phyloP scores from a whole-genome alignment of 2,113 vertebrate genomes.

The Ameiurus melas region DNA sequence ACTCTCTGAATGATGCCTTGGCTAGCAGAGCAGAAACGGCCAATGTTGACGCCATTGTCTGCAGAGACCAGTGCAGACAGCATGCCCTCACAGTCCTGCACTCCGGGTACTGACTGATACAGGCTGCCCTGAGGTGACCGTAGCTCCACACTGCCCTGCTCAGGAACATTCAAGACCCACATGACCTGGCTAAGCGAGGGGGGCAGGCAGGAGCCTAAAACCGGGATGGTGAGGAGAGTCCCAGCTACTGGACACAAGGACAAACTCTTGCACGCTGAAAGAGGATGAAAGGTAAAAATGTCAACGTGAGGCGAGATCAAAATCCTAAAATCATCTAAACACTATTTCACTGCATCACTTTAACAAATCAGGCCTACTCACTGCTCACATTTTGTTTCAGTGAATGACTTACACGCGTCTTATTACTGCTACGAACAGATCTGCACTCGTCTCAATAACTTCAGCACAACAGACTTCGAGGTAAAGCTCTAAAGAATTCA shows the following conservation, averaged over 20 bases:
- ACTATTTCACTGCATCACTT: neutral
- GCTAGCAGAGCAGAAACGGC: slow-evolving; percentile 77
- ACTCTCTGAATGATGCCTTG: slow-evolving; percentile 80
- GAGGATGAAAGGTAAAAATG: neutral
- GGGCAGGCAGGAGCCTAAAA: slow-evolving; percentile 69
- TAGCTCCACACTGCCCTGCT: slow-evolving; percentile 70
- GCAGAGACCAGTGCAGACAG: slow-evolving; percentile 70
- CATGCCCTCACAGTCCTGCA: slow-evolving; percentile 69
- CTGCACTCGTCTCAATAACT: neutral
- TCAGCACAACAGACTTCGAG: too few species aligned
- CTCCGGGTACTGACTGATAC: slow-evolving; percentile 69
- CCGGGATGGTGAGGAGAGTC: slow-evolving; percentile 71
- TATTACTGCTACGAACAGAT: neutral
- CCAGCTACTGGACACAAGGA: slow-evolving; percentile 62
- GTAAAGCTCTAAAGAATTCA: too few species aligned
- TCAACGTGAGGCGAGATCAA: neutral
- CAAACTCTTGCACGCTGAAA: slow-evolving; percentile 64
- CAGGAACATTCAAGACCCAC: slow-evolving; percentile 78
- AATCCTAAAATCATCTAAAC: neutral
- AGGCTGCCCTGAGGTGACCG: slow-evolving; percentile 69
- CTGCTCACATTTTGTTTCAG: too few species aligned
- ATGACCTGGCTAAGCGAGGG: slow-evolving; percentile 75
- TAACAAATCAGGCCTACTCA: neutral
- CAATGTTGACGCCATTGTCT: slow-evolving; percentile 64
- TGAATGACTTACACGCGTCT: neutral